These are phyloP conservation scores for Cydia pomonella DNA, from an alignment of 1,140 invertebrate species.

Conservation along the genomic window DNA sequence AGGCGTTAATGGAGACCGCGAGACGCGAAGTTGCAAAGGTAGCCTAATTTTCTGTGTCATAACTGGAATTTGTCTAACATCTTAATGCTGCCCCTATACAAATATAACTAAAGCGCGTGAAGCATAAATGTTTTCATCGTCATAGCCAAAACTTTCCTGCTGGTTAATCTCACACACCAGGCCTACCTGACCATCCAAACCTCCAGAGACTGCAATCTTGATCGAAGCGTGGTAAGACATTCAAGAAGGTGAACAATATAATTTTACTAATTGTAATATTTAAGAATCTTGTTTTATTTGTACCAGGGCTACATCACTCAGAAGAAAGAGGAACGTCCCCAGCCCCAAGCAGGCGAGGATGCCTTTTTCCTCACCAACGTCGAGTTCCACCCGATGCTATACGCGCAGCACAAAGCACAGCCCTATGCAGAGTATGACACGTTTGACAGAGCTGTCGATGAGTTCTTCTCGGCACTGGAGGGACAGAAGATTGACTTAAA, in stretches of 20 bases:
- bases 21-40: slow-evolving; percentile 78
- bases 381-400: slow-evolving; percentile 95
- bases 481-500: slow-evolving; percentile 97
- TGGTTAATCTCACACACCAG: no score
- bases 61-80: background rate
- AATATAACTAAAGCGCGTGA: no score
- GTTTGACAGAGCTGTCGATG: slow-evolving; percentile 96
- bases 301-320: slow-evolving; percentile 91
- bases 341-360: slow-evolving; percentile 81
- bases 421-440: slow-evolving; percentile 86
- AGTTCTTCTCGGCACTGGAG: slow-evolving; percentile 97
- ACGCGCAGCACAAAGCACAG: slow-evolving; percentile 85
- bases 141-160: no score
- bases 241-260: no score
- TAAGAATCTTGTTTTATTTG: slow-evolving; percentile 33
- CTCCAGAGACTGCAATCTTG: no score
- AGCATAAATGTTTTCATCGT: no score
- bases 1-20: slow-evolving; percentile 83
- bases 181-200: no score
- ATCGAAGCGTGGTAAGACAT: no score
- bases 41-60: slow-evolving; percentile 30
- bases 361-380: slow-evolving; percentile 89
- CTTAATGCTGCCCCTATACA: no score
- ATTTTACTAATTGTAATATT: no score
- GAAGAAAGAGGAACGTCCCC: slow-evolving; percentile 89